Percentiles rank a stretch among this genome's conserved stretches.
phyloP scores from a whole-genome alignment of 2,888 invertebrate genomes.

The Carcina quercana region DNA sequence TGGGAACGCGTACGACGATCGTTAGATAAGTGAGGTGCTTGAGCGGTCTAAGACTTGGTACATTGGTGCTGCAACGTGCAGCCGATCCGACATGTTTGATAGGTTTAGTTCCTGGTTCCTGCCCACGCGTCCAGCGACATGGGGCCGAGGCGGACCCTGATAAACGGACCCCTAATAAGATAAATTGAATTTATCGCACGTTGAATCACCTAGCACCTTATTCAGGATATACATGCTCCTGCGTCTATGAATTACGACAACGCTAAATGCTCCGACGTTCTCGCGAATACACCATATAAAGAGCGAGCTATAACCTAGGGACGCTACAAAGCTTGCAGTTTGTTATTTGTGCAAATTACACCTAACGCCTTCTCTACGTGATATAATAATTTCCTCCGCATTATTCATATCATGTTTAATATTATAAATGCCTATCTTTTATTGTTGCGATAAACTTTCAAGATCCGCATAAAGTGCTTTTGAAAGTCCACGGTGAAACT shows the following conservation, averaged over 20 bases:
- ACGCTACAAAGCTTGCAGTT: too few species aligned
- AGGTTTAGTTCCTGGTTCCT: too few species aligned
- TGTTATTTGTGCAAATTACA: too few species aligned
- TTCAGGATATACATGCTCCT: slow-evolving; percentile 32
- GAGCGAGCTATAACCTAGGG: not conserved
- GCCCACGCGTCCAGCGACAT: slow-evolving; percentile 39
- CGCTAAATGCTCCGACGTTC: slow-evolving; percentile 5
- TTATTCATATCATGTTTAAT: not conserved
- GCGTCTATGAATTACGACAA: slow-evolving; percentile 21
- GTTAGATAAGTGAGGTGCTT: slow-evolving; percentile 25
- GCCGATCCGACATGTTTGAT: slow-evolving; percentile 17
- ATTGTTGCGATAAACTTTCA: slow-evolving; percentile 20
- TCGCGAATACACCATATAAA: slow-evolving; percentile 3
- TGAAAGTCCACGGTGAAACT: slow-evolving; percentile 39
- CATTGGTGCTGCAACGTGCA: slow-evolving; percentile 8
- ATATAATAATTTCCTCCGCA: slow-evolving; percentile 1
- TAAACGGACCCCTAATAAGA: slow-evolving; percentile 42
- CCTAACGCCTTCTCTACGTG: not conserved
- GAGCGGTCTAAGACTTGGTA: slow-evolving; percentile 4
- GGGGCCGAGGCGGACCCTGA: slow-evolving; percentile 25
- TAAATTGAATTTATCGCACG: slow-evolving; percentile 51
- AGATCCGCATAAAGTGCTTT: slow-evolving; percentile 28
- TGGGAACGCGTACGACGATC: slow-evolving; percentile 26
- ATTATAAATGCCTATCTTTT: slow-evolving; percentile 2
- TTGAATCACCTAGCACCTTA: slow-evolving; percentile 39